These are phyloP conservation scores for Vollenhovia emeryi DNA, from an alignment of 1,140 invertebrate species.

Conservation along the genomic window DNA sequence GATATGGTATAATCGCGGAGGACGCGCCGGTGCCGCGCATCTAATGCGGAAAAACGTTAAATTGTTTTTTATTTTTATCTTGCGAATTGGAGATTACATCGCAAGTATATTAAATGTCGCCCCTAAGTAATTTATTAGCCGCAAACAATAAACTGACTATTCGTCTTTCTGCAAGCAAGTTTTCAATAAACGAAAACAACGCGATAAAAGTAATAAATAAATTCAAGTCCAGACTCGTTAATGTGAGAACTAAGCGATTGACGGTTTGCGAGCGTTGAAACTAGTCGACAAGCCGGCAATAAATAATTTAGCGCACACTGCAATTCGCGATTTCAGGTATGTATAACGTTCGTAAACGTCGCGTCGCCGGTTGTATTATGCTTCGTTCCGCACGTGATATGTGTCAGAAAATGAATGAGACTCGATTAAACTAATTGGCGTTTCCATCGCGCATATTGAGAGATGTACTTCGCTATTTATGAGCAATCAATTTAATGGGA, in stretches of 20 bases:
- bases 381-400: constrained; percentile 37
- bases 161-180: not conserved
- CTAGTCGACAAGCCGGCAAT: constrained; percentile 10
- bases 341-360: constrained; percentile 45
- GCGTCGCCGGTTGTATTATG: constrained; percentile 16
- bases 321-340: constrained; percentile 15
- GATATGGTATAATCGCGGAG: constrained; percentile 25
- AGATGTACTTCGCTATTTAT: constrained; percentile 19
- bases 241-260: not conserved
- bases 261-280: not conserved
- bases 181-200: not conserved
- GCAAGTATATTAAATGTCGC: not conserved
- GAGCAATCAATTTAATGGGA: constrained; percentile 53
- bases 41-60: not conserved
- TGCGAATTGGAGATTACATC: not conserved
- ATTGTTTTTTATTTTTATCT: not conserved
- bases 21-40: not conserved
- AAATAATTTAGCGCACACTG: constrained; percentile 29
- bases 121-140: not conserved
- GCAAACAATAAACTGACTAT: not conserved
- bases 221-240: not conserved
- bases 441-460: constrained; percentile 37
- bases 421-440: constrained; percentile 57
- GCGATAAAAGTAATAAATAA: not conserved
- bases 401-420: constrained; percentile 45